Percentiles rank a stretch among this genome's conserved stretches.
Evolutionary conservation across 2,113 vertebrate species (phyloP).

Genomic region (Rattus rattus): DNA sequence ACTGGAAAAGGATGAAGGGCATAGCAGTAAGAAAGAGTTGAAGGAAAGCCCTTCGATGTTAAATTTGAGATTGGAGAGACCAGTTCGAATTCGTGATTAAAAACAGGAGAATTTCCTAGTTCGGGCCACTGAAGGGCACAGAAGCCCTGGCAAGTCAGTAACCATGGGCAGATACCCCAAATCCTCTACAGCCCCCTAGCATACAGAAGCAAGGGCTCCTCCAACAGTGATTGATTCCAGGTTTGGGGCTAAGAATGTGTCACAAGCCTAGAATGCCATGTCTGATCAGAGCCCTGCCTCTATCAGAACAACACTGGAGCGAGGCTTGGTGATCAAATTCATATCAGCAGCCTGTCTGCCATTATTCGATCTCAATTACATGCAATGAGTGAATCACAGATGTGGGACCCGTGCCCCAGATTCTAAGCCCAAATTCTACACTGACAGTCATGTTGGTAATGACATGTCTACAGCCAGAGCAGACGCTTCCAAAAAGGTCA

Average conservation of each 20-base stretch:
- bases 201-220: not conserved
- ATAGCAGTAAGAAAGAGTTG: slow-evolving; percentile 18
- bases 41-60: not conserved
- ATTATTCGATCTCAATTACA: accelerated
- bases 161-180: accelerated
- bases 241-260: not conserved
- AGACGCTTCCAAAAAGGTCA: not conserved
- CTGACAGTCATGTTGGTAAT: not conserved
- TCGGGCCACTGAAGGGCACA: not conserved
- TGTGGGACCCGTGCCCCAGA: not conserved
- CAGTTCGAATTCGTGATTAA: not conserved
- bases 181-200: not conserved
- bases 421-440: not conserved
- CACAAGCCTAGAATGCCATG: too few species aligned
- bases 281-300: not conserved
- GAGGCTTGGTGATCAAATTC: not conserved
- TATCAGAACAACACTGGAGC: not conserved
- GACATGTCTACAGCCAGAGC: too few species aligned
- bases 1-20: slow-evolving; percentile 17
- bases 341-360: not conserved
- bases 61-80: not conserved
- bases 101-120: not conserved
- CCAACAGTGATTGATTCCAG: not conserved
- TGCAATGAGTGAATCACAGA: too few species aligned
- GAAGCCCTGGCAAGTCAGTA: not conserved